These are phyloP conservation scores for Myripristis murdjan DNA, from an alignment of 2,797 vertebrate genomes.

Conservation along the genomic window DNA sequence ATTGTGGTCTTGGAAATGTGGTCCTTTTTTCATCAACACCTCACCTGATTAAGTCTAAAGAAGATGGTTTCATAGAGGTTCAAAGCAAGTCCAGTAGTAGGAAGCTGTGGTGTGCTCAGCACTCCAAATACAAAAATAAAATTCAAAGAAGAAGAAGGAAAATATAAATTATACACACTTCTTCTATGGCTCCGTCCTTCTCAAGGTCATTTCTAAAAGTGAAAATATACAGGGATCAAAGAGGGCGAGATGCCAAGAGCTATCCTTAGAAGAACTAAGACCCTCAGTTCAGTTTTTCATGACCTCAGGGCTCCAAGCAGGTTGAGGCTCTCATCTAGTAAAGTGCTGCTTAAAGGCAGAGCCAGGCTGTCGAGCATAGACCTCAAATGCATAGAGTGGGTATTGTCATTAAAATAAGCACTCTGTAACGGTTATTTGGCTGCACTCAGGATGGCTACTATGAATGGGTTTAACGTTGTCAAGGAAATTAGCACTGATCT, in stretches of 20 bases:
- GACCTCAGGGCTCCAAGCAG: conserved; percentile 52
- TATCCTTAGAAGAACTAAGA: conserved; percentile 63
- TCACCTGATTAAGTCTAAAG: background rate
- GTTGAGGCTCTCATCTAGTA: conserved; percentile 43
- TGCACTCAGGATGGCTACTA: background rate
- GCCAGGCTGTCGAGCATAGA: conserved; percentile 35
- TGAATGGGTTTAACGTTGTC: background rate
- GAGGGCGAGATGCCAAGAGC: conserved; percentile 35
- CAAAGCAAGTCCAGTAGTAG: background rate
- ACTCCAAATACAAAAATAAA: background rate
- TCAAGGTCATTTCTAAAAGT: conserved; percentile 53
- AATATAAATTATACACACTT: background rate
- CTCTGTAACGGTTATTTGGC: background rate
- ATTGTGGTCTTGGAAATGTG: conserved; percentile 11
- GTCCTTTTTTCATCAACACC: background rate
- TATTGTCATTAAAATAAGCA: conserved; percentile 10
- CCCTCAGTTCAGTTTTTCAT: conserved; percentile 43
- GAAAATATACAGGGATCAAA: conserved; percentile 47
- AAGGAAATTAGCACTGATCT: background rate
- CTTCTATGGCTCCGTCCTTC: background rate
- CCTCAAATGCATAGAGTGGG: background rate
- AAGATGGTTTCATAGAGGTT: background rate
- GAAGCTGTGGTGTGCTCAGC: background rate
- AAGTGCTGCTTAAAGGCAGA: conserved; percentile 41
- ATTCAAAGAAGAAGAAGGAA: conserved; percentile 3